Percentiles rank a stretch among this genome's conserved stretches.
phyloP scores from a whole-genome alignment of 1,140 invertebrate genomes.

The Leucophenga varia region DNA sequence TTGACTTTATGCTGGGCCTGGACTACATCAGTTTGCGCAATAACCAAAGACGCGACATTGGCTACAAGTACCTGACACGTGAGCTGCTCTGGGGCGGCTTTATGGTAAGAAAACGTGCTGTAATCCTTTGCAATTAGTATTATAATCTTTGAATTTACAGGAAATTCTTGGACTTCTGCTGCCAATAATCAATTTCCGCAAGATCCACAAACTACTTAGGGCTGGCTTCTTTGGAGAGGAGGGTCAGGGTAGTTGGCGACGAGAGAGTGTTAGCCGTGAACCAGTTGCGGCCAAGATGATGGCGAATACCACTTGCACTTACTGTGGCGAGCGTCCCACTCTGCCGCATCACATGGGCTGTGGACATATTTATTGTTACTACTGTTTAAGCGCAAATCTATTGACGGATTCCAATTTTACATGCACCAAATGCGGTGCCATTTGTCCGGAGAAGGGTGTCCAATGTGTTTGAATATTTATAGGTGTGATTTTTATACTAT shows the following conservation, averaged over 20 bases:
- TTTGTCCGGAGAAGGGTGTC: slow-evolving; percentile 17
- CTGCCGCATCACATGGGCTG: slow-evolving; percentile 63
- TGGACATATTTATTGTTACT: slow-evolving; percentile 64
- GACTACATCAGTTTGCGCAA: slow-evolving; percentile 56
- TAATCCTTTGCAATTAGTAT: background rate
- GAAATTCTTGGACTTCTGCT: slow-evolving; percentile 61
- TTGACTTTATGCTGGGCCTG: slow-evolving; percentile 59
- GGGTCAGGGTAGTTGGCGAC: background rate
- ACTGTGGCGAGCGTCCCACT: slow-evolving; percentile 59
- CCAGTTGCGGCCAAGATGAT: background rate
- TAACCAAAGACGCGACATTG: slow-evolving; percentile 57
- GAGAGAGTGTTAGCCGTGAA: background rate
- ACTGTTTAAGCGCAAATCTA: slow-evolving; percentile 56
- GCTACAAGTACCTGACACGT: slow-evolving; percentile 62
- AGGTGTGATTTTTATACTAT: background rate
- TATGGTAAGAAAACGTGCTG: slow-evolving; percentile 61
- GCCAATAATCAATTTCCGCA: slow-evolving; percentile 61
- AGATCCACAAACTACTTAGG: slow-evolving; percentile 50
- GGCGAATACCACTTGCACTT: slow-evolving; percentile 57
- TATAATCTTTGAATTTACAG: slow-evolving; percentile 47
- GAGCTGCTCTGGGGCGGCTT: slow-evolving; percentile 67
- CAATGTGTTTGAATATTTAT: slow-evolving; percentile 23
- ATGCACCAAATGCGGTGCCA: slow-evolving; percentile 24
- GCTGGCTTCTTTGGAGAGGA: slow-evolving; percentile 10
- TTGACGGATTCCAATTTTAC: slow-evolving; percentile 20